Evolutionary conservation across 1,140 invertebrate genomes (phyloP).

Genomic region (Mesaphorura yosii): DNA sequence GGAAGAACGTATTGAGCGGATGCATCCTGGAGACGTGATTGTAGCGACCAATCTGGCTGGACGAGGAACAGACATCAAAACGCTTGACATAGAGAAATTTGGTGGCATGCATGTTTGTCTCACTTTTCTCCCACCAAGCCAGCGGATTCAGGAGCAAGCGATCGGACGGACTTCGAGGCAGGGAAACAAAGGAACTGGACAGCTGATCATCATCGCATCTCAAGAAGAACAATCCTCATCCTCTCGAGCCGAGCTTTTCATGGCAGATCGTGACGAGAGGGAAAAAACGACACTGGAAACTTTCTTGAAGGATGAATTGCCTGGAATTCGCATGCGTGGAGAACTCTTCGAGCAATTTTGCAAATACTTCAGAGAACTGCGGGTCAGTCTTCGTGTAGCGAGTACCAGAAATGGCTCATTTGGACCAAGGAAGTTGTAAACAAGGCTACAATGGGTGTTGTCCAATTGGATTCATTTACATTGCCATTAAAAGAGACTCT

Average conservation of each 20-base stretch:
- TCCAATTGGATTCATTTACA: too few species aligned
- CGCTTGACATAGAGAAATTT: background rate
- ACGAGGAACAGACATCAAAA: conserved; percentile 30
- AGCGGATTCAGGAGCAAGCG: conserved; percentile 8
- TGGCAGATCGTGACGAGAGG: conserved; percentile 7
- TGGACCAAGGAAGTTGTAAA: too few species aligned
- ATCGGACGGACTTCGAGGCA: background rate
- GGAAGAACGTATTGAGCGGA: background rate
- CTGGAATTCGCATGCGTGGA: background rate
- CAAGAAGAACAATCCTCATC: conserved; percentile 1
- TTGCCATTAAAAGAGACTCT: too few species aligned
- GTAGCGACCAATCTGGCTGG: conserved; percentile 32
- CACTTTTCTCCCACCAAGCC: background rate
- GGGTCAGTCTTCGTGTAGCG: conserved; percentile 10
- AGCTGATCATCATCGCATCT: conserved; percentile 6
- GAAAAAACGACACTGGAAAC: conserved; percentile 8
- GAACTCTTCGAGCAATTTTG: conserved; percentile 13
- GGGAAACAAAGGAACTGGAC: conserved; percentile 3
- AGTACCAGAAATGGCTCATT: background rate
- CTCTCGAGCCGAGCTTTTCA: conserved; percentile 12
- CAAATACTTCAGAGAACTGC: conserved; percentile 2
- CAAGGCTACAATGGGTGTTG: background rate
- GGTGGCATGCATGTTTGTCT: conserved; percentile 9
- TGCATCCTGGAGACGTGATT: conserved; percentile 15
- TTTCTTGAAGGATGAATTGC: background rate